Evolutionary conservation across 2,888 invertebrate genomes (phyloP).

Genomic region (Cordilura impudica): DNA sequence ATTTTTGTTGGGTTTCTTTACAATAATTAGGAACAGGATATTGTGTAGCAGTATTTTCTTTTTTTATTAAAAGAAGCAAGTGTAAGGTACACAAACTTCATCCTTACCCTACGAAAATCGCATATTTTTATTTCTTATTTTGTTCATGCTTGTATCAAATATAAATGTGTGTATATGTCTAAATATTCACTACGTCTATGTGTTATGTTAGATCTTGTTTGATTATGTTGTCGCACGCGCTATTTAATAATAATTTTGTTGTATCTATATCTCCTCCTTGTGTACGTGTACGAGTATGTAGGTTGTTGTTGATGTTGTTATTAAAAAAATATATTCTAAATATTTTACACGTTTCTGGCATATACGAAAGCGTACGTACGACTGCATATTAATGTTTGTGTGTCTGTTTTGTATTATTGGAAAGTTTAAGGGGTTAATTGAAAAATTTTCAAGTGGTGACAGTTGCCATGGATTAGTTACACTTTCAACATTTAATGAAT

Average conservation of each 20-base stretch:
- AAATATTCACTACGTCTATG: not conserved
- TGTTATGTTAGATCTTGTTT: conserved; percentile 72
- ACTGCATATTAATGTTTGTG: not conserved
- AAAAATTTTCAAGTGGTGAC: conserved; percentile 72
- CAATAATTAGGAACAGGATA: too few species aligned
- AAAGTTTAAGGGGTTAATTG: conserved; percentile 70
- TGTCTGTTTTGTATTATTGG: not conserved
- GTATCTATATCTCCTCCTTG: not conserved
- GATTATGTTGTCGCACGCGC: conserved; percentile 76
- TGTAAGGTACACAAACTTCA: not conserved
- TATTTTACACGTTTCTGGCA: conserved; percentile 42
- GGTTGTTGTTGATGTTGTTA: conserved; percentile 44
- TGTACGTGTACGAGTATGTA: conserved; percentile 6
- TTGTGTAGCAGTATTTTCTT: too few species aligned
- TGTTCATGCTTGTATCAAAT: conserved; percentile 54
- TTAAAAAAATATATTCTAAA: conserved; percentile 48
- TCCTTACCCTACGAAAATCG: too few species aligned
- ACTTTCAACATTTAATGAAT: conserved; percentile 71
- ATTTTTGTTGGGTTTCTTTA: too few species aligned
- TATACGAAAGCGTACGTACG: conserved; percentile 6
- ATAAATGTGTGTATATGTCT: conserved; percentile 57
- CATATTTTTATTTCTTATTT: conserved; percentile 7
- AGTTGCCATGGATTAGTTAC: conserved; percentile 74
- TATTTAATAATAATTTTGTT: conserved; percentile 70
- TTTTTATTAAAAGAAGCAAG: too few species aligned